Evolutionary conservation across 2,888 invertebrate species (phyloP), one percentile per base, ranked within the genome.

Genomic region (Chalcosyrphus nemorum): DNA sequence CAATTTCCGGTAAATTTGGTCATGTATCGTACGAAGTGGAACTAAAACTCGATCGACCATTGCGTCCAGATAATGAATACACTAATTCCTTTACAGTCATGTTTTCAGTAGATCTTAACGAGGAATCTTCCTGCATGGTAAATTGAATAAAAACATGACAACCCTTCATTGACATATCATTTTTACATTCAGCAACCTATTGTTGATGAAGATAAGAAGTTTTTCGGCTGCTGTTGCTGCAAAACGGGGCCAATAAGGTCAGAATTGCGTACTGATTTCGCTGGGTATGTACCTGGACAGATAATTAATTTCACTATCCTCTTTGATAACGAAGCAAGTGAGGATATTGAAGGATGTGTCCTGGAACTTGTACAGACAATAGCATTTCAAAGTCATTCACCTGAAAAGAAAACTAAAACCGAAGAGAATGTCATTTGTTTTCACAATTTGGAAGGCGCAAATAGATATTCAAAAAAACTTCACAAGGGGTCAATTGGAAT

Each of bases 231-330:
- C 38, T 88, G 86, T 66, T 86, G 86, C 5, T 89, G 87, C 38
- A 72, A 56, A 2, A 87, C 86, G 1, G 88, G 87, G 0, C 86
- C 87, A 4, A 72, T 88, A n/a, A 70, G 86, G 0, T 86, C 85
- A 15, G 86, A 86, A 1, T 29, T 88, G 6, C 81, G 63, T 15
- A 81, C 88, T 52, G 87, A 88, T 2, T 88, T 86, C 61, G 82
- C 87, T 0, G 89, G 87, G 13, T 89, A 87, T 72, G 88, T 87
- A 7, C 87, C 88, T 1, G 88, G 88, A 1, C 88, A 89, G 43
- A 57, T 13, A 6, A 80, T 89, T 0, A 82, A 86, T n/a, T 88
- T 86, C 29, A 63, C 56, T 0, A 56, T 89, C 1, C 52, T 81
- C 4, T 86, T 89, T 59, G 82, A 86, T 6, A 89, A 89, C 70